Base-by-base conservation (phyloP, 2,888 invertebrate genomes). In the Sericinus montela region DNA sequence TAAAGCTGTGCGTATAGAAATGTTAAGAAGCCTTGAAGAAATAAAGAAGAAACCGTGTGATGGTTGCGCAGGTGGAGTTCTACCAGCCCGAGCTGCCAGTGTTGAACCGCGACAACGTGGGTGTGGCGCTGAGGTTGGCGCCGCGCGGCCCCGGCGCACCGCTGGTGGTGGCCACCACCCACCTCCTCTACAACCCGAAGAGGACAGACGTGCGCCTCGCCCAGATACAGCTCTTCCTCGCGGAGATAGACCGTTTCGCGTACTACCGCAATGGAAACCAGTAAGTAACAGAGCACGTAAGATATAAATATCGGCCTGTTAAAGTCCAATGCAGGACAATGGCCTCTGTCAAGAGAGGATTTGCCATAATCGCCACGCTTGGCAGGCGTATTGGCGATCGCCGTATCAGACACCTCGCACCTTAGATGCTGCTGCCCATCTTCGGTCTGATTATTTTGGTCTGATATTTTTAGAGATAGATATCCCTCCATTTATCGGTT, bases 131-230 rank as follows among this genome's bases (percentile, higher is more conserved):
- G 3, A 94, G 94, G 72, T 90, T 98, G 49, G 78, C 83, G 11
- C 90, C 93, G 0, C 90, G 82, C n/a, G 43, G 32, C 4, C 11
- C 32, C 13, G 23, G 41, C 28, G 80, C 85, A 1, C 84, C 91
- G 6, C 77, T 98, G 34, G 91, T 96, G 43, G 92, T 99, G 0
- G 96, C 97, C 3, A 99, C 97, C 9, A 99, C 99, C 0, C 99
- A 99, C 80, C 88, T 99, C 38, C 85, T 99, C 8, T 99, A 95
- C 77, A 99, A 99, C 88, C 97, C 97, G 0, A 92, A 87, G 58
- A 89, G 99, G 32, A 93, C 95, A 14, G 98, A 99, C 74, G 93
- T 98, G 0, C 92, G 98, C 59, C 85, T 98, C 25, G 97, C 96
- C 0, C 99, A 99, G 81, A 87, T 94, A 32, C 94, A 95, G 65